Evolutionary conservation across 2,797 vertebrate genomes (phyloP).

Genomic region (Poliocrania exsul): DNA sequence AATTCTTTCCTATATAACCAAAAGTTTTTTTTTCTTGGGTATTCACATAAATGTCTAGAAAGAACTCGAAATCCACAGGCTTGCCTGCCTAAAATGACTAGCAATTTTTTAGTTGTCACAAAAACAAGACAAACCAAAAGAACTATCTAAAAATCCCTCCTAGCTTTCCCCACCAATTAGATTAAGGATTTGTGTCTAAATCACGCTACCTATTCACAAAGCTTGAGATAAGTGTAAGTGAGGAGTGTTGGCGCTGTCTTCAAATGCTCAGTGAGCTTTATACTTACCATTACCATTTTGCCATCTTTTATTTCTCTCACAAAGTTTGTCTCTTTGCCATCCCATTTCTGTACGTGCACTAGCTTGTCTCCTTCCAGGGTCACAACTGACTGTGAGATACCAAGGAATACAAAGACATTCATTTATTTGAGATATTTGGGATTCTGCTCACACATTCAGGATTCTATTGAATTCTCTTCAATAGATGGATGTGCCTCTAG

Average conservation of each 20-base stretch:
- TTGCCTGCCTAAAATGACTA: not conserved
- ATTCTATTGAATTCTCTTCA: constrained; percentile 31
- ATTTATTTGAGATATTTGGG: constrained; percentile 1
- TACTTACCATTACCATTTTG: constrained; percentile 90
- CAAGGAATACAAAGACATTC: constrained; percentile 47
- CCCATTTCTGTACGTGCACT: constrained; percentile 94
- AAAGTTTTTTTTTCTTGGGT: not conserved
- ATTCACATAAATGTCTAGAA: not conserved
- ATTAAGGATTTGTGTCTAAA: not conserved
- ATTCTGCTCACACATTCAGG: constrained; percentile 24
- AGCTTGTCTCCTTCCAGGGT: constrained; percentile 87
- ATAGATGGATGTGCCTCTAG: constrained; percentile 13
- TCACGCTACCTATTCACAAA: not conserved
- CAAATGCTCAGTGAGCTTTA: not conserved
- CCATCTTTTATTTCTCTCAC: constrained; percentile 91
- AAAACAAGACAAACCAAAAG: not conserved
- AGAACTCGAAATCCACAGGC: not conserved
- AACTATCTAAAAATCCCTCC: not conserved
- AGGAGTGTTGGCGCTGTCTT: accelerated
- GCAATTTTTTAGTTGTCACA: not conserved
- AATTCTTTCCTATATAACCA: not conserved
- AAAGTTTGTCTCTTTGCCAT: constrained; percentile 90
- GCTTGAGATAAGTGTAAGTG: not conserved
- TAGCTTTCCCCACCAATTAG: not conserved
- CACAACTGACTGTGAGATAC: constrained; percentile 85